Base-by-base conservation (phyloP, 2,888 invertebrate species). In the Aphidius colemani region DNA sequence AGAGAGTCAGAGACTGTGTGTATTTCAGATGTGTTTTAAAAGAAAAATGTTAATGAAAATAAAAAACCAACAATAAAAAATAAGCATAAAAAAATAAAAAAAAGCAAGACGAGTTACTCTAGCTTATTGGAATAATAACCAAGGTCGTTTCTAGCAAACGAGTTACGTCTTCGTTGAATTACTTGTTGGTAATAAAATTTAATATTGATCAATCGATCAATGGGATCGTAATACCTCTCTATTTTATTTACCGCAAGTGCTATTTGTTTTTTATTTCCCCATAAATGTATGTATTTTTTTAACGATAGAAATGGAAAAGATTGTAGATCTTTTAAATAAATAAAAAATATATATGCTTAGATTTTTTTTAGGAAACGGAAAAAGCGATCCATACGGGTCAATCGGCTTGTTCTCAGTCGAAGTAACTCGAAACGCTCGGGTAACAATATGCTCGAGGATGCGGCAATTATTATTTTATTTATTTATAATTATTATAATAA, bases 131-230 rank as follows among this genome's bases (percentile, higher is more conserved):
- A 75, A 70, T 74, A 74, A 72, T 46, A 61, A n/a, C 75, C 80
- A 81, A 80, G 80, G 79, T 78, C 79, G 78, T 77, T 74, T 72
- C 71, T 71, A 72, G 73, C 68, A 72, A 72, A 71, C 55, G 60
- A 63, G 66, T 71, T 71, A 66, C 67, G 67, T 67, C 63, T 68
- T 59, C 59, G 44, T 45, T 62, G 58, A 63, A 53, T 56, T 60
- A 48, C 39, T 30, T 40, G 48, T 43, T 57, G 49, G 53, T 65
- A 53, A 64, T 64, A 44, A 48, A 48, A 48, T 43, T 41, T 58
- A 65, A 55, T 61, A 13, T 18, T 59, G 59, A 30, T 65, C 61
- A 56, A 48, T 57, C 45, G 56, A 63, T 63, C 64, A 50, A 63
- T 63, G 64, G 61, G 60, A 58, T 61, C 13, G 49, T 30, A 49